Conservation (phyloP, 2,797 vertebrate genomes). For the Graptemys geographica region DNA sequence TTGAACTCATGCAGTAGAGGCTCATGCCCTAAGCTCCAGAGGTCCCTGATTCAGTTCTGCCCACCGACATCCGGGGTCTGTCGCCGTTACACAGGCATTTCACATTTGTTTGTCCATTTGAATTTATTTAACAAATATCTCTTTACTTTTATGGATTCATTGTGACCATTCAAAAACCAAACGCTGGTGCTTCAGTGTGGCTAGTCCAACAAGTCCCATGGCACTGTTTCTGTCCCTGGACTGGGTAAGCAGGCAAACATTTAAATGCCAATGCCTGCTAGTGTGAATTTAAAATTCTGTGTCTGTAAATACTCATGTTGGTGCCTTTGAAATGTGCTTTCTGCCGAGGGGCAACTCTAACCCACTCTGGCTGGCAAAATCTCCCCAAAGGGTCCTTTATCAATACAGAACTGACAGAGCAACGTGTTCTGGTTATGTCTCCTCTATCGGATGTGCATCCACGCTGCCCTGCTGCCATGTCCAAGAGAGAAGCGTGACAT, state of each 20-base stretch:
- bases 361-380: background rate
- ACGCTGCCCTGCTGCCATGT: slow-evolving; percentile 31
- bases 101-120: background rate
- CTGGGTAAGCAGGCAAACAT: background rate
- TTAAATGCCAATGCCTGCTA: background rate
- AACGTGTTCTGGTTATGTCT: background rate
- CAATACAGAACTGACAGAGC: background rate
- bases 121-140: background rate
- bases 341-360: background rate
- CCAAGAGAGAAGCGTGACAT: background rate
- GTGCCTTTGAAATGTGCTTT: background rate
- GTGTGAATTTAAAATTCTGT: background rate
- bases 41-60: too few relatives aligned
- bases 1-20: too few relatives aligned
- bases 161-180: background rate
- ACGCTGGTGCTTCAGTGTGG: background rate
- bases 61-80: too few relatives aligned
- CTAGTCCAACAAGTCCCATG: background rate
- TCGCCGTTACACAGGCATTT: background rate
- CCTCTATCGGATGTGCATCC: slow-evolving; percentile 24
- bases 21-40: too few relatives aligned
- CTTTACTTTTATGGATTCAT: background rate
- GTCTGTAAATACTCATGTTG: accelerated
- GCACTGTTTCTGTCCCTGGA: accelerated
- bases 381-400: slow-evolving; percentile 8